Evolutionary conservation across 2,888 invertebrate species (phyloP).

Genomic region (Xylota segnis): DNA sequence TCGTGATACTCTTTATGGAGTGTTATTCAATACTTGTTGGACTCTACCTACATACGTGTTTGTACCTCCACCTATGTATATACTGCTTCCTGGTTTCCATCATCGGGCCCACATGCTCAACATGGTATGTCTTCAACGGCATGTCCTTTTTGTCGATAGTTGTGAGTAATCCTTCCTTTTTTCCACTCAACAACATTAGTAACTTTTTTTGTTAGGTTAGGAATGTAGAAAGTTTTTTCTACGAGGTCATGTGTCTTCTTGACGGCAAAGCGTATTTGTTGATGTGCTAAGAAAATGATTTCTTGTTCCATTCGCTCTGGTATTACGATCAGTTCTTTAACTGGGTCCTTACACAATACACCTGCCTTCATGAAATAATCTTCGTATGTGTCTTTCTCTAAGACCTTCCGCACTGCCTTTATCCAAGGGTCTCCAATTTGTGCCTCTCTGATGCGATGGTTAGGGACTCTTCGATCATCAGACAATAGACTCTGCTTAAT

Average conservation of each 20-base stretch:
- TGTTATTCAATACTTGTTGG: too few species aligned
- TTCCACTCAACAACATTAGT: not conserved
- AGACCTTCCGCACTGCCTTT: slow-evolving; percentile 53
- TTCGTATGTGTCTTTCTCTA: slow-evolving; percentile 52
- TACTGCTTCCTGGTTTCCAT: too few species aligned
- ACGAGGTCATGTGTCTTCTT: not conserved
- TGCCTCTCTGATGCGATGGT: slow-evolving; percentile 29
- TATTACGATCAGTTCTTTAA: too few species aligned
- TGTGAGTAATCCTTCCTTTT: too few species aligned
- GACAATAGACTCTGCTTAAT: slow-evolving; percentile 33
- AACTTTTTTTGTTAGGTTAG: not conserved
- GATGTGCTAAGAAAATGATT: slow-evolving; percentile 79
- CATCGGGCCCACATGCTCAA: too few species aligned
- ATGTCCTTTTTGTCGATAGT: too few species aligned
- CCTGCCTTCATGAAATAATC: slow-evolving; percentile 56
- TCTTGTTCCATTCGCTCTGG: slow-evolving; percentile 79
- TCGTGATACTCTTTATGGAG: too few species aligned
- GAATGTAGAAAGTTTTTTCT: too few species aligned
- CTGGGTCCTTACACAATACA: slow-evolving; percentile 53
- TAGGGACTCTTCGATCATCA: slow-evolving; percentile 20
- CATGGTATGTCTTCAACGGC: not conserved
- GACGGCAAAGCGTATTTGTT: not conserved
- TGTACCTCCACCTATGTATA: too few species aligned
- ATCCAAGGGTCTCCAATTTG: slow-evolving; percentile 48
- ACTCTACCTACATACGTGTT: too few species aligned